Conservation (phyloP, 1,140 invertebrate genomes). For the Archegozetes longisetosus region DNA sequence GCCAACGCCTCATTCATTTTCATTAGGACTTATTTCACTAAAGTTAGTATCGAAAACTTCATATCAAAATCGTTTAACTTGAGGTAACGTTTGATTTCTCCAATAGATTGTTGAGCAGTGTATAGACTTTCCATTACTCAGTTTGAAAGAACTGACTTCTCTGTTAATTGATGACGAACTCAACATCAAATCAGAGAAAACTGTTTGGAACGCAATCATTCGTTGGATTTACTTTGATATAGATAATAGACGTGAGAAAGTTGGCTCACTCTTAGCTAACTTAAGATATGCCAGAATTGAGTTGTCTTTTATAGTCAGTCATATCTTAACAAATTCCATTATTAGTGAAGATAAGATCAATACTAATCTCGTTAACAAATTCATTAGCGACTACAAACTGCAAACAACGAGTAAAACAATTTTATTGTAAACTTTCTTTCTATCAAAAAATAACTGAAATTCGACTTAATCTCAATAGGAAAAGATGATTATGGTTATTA, state of each 20-base stretch:
- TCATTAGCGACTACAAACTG: too few relatives aligned
- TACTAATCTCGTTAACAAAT: neutral
- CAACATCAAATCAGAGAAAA: neutral
- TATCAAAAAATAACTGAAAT: too few relatives aligned
- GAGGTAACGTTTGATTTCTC: neutral
- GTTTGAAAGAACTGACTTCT: neutral
- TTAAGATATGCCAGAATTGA: neutral
- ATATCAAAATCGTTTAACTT: neutral
- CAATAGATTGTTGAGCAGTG: neutral
- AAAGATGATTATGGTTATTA: neutral
- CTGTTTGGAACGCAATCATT: constrained; percentile 3
- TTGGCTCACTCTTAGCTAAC: neutral
- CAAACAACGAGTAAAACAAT: too few relatives aligned
- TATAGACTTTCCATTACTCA: neutral
- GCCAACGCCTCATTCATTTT: neutral
- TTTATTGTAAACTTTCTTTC: too few relatives aligned
- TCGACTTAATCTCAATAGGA: neutral
- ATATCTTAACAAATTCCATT: neutral
- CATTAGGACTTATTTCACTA: neutral
- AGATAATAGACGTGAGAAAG: neutral
- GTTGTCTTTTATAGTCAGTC: neutral
- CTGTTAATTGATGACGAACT: constrained; percentile 3
- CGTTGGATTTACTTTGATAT: neutral
- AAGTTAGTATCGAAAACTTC: neutral
- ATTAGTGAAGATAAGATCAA: neutral